Evolutionary conservation across 2,113 vertebrate species (phyloP).

Genomic region (Saimiri boliviensis): DNA sequence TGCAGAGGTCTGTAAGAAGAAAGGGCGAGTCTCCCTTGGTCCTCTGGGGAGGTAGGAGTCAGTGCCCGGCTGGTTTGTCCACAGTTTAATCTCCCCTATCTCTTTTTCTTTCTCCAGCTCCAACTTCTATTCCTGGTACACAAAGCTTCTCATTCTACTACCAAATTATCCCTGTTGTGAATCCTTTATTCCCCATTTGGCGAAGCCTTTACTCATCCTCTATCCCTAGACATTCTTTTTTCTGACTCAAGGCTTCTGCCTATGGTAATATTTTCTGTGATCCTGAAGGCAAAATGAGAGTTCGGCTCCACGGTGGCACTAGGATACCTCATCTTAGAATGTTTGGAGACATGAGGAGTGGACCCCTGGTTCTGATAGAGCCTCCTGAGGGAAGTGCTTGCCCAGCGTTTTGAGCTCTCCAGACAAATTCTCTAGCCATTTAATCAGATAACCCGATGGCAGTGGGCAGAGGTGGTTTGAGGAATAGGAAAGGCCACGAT

Average conservation of each 20-base stretch:
- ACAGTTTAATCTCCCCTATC: accelerated
- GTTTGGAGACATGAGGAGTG: neutral
- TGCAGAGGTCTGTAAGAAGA: neutral
- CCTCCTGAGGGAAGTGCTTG: accelerated
- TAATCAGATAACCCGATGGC: neutral
- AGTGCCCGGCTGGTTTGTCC: accelerated
- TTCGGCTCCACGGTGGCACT: accelerated
- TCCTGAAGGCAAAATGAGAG: neutral
- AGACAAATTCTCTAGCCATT: neutral
- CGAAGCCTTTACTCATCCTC: neutral
- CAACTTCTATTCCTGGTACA: neutral
- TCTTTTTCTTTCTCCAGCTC: neutral
- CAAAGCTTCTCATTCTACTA: neutral
- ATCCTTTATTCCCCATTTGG: neutral
- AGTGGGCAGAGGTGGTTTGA: neutral
- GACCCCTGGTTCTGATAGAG: neutral
- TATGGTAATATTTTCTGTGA: neutral
- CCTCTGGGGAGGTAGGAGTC: accelerated
- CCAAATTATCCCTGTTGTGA: neutral
- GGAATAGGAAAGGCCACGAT: accelerated
- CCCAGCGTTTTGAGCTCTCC: neutral
- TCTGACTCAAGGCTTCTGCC: neutral
- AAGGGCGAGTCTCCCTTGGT: neutral
- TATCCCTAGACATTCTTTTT: neutral
- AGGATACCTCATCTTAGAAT: neutral